Evolutionary conservation across 2,888 invertebrate genomes (phyloP).

Genomic region (Stomorhina lunata): DNA sequence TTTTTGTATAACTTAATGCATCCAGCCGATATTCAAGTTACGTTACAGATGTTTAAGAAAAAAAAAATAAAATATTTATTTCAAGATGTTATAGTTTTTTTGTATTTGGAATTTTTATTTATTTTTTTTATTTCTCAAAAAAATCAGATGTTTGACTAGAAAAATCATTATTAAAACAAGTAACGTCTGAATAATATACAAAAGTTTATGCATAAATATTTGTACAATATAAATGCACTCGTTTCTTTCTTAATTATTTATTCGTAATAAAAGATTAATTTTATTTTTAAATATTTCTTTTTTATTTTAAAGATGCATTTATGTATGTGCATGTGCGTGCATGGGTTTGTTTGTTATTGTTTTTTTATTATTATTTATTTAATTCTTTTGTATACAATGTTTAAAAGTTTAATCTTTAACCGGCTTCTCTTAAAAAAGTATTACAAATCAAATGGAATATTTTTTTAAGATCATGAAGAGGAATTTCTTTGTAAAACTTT

Average conservation of each 20-base stretch:
- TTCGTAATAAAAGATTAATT: slow-evolving; percentile 9
- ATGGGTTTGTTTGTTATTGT: slow-evolving; percentile 12
- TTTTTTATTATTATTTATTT: slow-evolving; percentile 39
- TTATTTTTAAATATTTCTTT: slow-evolving; percentile 14
- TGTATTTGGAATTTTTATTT: background rate
- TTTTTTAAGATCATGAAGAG: background rate
- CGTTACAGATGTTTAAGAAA: slow-evolving; percentile 41
- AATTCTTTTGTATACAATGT: slow-evolving; percentile 19
- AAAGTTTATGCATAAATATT: too few species aligned
- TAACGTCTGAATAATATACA: too few species aligned
- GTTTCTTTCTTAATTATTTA: too few species aligned
- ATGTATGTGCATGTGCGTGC: background rate
- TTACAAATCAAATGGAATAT: slow-evolving; percentile 16
- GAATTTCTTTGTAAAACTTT: slow-evolving; percentile 13
- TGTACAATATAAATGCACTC: too few species aligned
- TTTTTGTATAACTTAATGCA: slow-evolving; percentile 37
- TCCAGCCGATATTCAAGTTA: slow-evolving; percentile 54
- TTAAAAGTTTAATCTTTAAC: slow-evolving; percentile 30
- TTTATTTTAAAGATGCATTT: background rate
- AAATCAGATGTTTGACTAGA: slow-evolving; percentile 36
- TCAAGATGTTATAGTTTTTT: slow-evolving; percentile 31
- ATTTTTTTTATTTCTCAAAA: background rate
- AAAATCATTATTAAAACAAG: slow-evolving; percentile 35
- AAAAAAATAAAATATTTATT: slow-evolving; percentile 15
- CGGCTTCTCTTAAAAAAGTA: slow-evolving; percentile 3